These are phyloP conservation scores for Aplysia californica DNA, from an alignment of 1,140 invertebrate species.

Conservation along the genomic window DNA sequence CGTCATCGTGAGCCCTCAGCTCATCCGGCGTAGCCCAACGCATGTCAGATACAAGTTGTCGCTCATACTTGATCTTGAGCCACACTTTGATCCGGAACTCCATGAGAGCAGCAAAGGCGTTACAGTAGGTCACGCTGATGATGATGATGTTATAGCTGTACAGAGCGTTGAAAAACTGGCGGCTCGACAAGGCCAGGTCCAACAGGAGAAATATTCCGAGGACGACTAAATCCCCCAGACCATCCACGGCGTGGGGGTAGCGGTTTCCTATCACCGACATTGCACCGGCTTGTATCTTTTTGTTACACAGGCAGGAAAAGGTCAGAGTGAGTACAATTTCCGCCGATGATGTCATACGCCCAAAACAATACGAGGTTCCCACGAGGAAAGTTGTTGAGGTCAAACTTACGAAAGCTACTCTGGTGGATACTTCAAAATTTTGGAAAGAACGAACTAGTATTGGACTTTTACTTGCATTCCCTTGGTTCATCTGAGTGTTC, in stretches of 20 bases:
- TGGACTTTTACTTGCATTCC: neutral
- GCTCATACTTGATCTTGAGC: conserved; percentile 4
- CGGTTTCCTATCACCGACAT: neutral
- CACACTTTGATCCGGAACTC: conserved; percentile 18
- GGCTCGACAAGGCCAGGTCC: neutral
- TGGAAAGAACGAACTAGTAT: neutral
- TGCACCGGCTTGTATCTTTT: neutral
- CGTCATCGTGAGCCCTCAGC: conserved; percentile 17
- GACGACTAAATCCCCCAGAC: neutral
- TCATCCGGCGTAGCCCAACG: conserved; percentile 7
- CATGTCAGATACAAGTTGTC: neutral
- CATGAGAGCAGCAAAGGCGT: conserved; percentile 17
- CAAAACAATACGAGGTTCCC: neutral
- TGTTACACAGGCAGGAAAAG: neutral
- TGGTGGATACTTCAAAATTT: neutral
- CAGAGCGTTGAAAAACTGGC: neutral
- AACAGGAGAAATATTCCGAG: conserved; percentile 9
- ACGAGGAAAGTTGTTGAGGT: neutral
- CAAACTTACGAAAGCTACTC: neutral
- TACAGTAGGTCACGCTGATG: conserved; percentile 8
- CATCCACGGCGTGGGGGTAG: conserved; percentile 8
- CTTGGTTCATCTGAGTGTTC: neutral
- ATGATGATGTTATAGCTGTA: neutral
- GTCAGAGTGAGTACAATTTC: neutral
- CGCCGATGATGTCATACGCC: neutral